Evolutionary conservation across 1,140 invertebrate genomes (phyloP).

Genomic region (Rhagoletis zephyria): DNA sequence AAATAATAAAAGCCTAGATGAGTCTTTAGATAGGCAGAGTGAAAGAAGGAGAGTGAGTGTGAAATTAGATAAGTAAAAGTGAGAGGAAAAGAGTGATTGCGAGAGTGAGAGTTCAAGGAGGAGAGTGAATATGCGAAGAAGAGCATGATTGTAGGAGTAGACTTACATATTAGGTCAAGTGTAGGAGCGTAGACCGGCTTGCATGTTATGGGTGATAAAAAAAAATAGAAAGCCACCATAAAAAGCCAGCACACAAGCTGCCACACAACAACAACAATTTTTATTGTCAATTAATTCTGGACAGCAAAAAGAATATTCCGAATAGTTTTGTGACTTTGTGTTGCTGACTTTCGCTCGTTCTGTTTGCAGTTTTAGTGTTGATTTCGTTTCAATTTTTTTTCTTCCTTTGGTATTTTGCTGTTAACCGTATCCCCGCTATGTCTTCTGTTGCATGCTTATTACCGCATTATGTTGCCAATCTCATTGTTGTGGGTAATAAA

Average conservation of each 20-base stretch:
- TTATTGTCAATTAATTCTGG: neutral
- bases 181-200: neutral
- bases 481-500: constrained; percentile 37
- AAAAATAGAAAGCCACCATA: neutral
- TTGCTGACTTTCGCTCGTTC: neutral
- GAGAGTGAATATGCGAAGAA: neutral
- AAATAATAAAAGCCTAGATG: neutral
- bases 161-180: neutral
- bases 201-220: neutral
- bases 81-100: neutral
- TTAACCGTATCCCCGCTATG: neutral
- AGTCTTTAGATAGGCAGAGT: neutral
- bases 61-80: no score
- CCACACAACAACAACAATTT: neutral
- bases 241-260: neutral
- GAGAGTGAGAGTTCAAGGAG: neutral
- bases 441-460: constrained; percentile 11
- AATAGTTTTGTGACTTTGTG: neutral
- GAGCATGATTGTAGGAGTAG: neutral
- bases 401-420: neutral
- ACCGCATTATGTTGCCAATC: constrained; percentile 40
- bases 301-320: neutral
- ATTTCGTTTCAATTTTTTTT: neutral
- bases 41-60: neutral
- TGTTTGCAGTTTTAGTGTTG: neutral